A percentile compares a stretch with the other conserved stretches of the same genome.
Conservation (phyloP, 2,888 invertebrate genomes). For the Dryomyza anilis region DNA sequence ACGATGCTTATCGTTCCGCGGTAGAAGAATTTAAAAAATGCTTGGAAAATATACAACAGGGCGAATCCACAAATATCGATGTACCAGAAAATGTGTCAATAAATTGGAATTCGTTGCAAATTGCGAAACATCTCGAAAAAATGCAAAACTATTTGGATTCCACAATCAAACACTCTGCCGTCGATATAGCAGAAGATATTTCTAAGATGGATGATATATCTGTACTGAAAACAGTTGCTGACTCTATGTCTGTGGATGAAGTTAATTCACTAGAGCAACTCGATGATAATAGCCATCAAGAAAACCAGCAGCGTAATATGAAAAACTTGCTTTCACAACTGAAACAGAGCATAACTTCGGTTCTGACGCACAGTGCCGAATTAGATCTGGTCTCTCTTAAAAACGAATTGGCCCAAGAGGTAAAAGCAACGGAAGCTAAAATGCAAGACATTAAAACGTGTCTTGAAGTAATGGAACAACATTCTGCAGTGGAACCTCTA, state of each 20-base stretch:
- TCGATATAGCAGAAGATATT: slow-evolving; percentile 45
- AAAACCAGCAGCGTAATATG: slow-evolving; percentile 36
- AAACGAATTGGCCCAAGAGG: slow-evolving; percentile 40
- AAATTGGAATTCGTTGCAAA: slow-evolving; percentile 36
- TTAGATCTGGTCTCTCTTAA: slow-evolving; percentile 43
- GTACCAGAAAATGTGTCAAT: slow-evolving; percentile 31
- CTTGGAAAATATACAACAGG: slow-evolving; percentile 19
- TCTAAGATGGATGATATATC: slow-evolving; percentile 65
- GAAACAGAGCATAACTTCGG: slow-evolving; percentile 50
- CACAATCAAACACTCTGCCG: slow-evolving; percentile 27
- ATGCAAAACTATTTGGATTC: slow-evolving; percentile 41
- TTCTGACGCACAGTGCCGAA: slow-evolving; percentile 49
- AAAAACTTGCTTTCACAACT: slow-evolving; percentile 47
- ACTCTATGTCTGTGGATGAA: slow-evolving; percentile 50
- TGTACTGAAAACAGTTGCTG: slow-evolving; percentile 66
- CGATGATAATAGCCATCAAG: slow-evolving; percentile 25
- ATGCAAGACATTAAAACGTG: slow-evolving; percentile 59
- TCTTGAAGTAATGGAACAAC: slow-evolving; percentile 58
- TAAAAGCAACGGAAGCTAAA: slow-evolving; percentile 53
- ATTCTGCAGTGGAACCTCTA: slow-evolving; percentile 50
- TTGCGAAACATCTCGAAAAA: slow-evolving; percentile 52
- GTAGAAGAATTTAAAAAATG: slow-evolving; percentile 31
- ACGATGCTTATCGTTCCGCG: slow-evolving; percentile 6
- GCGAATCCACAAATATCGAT: slow-evolving; percentile 32
- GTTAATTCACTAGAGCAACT: slow-evolving; percentile 26